Percentiles rank a stretch among this genome's conserved stretches.
Conservation (phyloP, 1,140 invertebrate genomes). For the Cotesia chilonis region DNA sequence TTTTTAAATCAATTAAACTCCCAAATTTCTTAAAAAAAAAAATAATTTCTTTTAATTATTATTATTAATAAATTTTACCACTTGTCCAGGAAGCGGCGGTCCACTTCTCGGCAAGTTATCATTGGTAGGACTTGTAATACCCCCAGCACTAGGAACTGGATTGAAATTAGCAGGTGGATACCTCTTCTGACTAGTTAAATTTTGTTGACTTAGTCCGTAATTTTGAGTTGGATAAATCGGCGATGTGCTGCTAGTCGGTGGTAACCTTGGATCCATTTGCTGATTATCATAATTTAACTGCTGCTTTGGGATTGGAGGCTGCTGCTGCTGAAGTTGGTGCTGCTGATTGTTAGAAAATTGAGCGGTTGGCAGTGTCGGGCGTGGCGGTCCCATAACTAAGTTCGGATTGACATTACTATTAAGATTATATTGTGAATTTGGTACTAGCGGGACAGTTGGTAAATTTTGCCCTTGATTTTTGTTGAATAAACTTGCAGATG, state of each 20-base stretch:
- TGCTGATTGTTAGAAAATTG: conserved; percentile 4
- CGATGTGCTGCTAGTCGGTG: conserved; percentile 13
- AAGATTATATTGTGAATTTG: neutral
- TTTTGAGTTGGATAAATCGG: conserved; percentile 37
- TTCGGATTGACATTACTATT: conserved; percentile 1
- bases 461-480: too few species aligned
- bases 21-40: too few species aligned
- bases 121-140: conserved; percentile 38
- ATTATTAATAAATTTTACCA: conserved; percentile 36
- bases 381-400: neutral
- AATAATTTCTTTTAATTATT: neutral
- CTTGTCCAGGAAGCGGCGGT: conserved; percentile 47
- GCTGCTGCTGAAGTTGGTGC: neutral
- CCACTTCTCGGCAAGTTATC: conserved; percentile 25
- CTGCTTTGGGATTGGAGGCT: neutral
- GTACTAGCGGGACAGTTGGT: too few species aligned
- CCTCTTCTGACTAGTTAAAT: conserved; percentile 52
- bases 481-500: too few species aligned
- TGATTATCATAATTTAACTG: conserved; percentile 8
- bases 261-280: neutral
- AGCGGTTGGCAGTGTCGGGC: conserved; percentile 1
- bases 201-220: conserved; percentile 45
- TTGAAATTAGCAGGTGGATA: conserved; percentile 45
- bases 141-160: conserved; percentile 41
- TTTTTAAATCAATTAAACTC: neutral